A percentile compares a stretch with the other conserved stretches of the same genome.
phyloP scores from a whole-genome alignment of 2,797 vertebrate genomes.

The Clangula hyemalis region DNA sequence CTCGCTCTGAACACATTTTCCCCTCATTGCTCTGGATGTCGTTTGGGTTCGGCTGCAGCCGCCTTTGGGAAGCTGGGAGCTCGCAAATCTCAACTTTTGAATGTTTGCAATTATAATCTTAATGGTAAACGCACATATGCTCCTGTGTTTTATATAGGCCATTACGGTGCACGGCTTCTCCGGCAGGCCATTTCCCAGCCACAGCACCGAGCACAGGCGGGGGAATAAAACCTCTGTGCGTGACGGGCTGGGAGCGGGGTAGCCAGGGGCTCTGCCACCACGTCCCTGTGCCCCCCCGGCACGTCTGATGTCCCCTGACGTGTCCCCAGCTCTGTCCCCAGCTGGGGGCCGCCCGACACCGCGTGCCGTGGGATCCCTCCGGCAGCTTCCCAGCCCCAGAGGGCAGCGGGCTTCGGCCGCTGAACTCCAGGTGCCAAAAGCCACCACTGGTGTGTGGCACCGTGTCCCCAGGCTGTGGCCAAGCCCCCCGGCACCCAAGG shows the following conservation, averaged over 20 bases:
- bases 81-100: constrained; percentile 22
- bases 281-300: neutral
- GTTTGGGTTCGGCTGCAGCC: neutral
- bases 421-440: neutral
- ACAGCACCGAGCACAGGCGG: neutral
- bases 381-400: neutral
- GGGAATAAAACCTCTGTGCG: neutral
- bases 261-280: neutral
- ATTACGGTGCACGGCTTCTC: neutral
- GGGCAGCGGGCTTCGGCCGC: neutral
- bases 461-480: neutral
- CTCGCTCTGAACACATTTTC: constrained; percentile 35
- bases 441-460: neutral
- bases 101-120: constrained; percentile 43
- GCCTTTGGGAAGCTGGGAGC: constrained; percentile 11
- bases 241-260: neutral
- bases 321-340: neutral
- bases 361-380: neutral
- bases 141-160: constrained; percentile 5
- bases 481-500: neutral
- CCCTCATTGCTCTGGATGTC: constrained; percentile 15
- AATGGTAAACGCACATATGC: constrained; percentile 56
- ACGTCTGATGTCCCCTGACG: neutral
- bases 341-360: neutral
- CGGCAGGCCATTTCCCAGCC: constrained; percentile 28